Conservation (phyloP, 1,140 invertebrate genomes). For the Orchestia grillus region DNA sequence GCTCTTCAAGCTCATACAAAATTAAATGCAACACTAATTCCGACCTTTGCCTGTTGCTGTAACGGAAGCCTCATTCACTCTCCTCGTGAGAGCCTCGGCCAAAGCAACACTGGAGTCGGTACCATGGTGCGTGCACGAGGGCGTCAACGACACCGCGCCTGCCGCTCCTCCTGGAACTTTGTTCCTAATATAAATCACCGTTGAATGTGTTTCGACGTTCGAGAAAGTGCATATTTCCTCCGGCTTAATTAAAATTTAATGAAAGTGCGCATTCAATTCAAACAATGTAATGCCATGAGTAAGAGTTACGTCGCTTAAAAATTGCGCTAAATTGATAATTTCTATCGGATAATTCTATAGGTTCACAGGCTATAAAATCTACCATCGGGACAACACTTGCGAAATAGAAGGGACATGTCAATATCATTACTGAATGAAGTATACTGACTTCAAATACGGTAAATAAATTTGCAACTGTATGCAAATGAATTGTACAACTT, state of each 20-base stretch:
- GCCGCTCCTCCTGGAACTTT: background rate
- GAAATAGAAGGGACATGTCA: too few species aligned
- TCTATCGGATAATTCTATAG: background rate
- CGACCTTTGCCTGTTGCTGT: background rate
- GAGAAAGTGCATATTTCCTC: background rate
- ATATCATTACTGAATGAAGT: too few species aligned
- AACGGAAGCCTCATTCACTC: background rate
- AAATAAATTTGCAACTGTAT: too few species aligned
- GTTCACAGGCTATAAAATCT: background rate
- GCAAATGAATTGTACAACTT: too few species aligned
- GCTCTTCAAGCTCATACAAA: background rate
- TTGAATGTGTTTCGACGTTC: background rate
- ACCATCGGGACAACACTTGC: too few species aligned
- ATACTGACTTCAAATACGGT: too few species aligned
- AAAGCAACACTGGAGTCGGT: background rate
- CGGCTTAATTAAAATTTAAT: too few species aligned
- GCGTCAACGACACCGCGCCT: background rate
- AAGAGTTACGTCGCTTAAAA: too few species aligned
- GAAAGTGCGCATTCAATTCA: too few species aligned
- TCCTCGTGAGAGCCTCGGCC: background rate
- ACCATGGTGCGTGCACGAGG: background rate
- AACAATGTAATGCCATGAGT: too few species aligned
- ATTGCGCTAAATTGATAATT: background rate
- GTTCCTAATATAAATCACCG: background rate
- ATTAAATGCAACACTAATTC: background rate